Percentiles rank a stretch among this genome's conserved stretches.
These are phyloP conservation scores for Gallinago solitaria DNA, from an alignment of 2,797 vertebrate species.

Conservation along the genomic window DNA sequence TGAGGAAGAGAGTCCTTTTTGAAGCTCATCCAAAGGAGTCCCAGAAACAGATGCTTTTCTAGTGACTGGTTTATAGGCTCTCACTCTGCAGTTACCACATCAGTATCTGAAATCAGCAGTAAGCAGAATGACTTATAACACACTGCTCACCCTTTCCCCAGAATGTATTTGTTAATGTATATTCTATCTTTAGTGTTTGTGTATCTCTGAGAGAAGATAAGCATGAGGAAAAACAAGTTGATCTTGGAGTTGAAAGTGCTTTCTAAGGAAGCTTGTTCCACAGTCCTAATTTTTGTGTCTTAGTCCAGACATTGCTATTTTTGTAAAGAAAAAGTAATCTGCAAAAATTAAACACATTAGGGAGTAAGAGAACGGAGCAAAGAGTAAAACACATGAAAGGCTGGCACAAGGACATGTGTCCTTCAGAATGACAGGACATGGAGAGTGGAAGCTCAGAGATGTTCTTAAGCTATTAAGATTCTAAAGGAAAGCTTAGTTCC, in stretches of 20 bases:
- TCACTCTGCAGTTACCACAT: not conserved
- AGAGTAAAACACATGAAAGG: not conserved
- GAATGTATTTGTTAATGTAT: not conserved
- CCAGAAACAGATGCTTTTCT: not conserved
- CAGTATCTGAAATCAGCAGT: not conserved
- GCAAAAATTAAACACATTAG: not conserved
- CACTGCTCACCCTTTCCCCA: not conserved
- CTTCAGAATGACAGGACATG: not conserved
- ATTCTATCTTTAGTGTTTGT: not conserved
- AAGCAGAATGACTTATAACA: not conserved
- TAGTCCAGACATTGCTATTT: not conserved
- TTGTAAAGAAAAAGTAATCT: not conserved
- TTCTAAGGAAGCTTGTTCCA: not conserved
- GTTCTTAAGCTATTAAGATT: not conserved
- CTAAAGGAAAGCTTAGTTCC: not conserved
- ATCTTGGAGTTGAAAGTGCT: not conserved
- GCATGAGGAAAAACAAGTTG: not conserved
- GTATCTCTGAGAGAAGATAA: not conserved
- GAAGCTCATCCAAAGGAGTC: not conserved
- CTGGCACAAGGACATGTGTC: not conserved
- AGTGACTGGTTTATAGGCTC: not conserved
- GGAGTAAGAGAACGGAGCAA: not conserved
- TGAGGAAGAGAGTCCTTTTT: not conserved
- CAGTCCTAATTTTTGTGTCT: not conserved
- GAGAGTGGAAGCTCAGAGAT: not conserved